A percentile compares a stretch with the other conserved stretches of the same genome.
Evolutionary conservation across 2,888 invertebrate genomes (phyloP).

Genomic region (Spisula subtruncata): DNA sequence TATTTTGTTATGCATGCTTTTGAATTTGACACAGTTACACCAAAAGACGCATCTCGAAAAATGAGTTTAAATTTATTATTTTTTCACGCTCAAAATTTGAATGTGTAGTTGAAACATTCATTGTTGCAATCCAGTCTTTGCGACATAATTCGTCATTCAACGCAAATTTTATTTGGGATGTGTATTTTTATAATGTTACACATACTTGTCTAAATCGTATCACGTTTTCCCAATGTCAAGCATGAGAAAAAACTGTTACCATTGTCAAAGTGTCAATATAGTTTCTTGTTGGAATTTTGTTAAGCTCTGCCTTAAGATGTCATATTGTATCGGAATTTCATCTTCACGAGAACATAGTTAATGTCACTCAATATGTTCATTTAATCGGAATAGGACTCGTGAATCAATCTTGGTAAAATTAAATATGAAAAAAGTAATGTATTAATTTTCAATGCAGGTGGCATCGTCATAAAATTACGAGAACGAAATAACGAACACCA

Average conservation of each 20-base stretch:
- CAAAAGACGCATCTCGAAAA: too few relatives aligned
- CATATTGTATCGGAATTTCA: slow-evolving; percentile 21
- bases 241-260: not conserved
- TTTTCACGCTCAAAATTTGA: too few relatives aligned
- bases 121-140: too few relatives aligned
- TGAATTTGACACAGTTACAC: too few relatives aligned
- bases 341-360: not conserved
- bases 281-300: slow-evolving; percentile 9
- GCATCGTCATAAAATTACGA: not conserved
- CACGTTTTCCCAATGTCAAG: too few relatives aligned
- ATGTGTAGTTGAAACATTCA: too few relatives aligned
- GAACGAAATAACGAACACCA: not conserved
- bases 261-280: not conserved
- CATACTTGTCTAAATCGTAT: too few relatives aligned
- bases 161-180: too few relatives aligned
- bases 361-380: slow-evolving; percentile 7
- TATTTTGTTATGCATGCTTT: too few relatives aligned
- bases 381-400: slow-evolving; percentile 15
- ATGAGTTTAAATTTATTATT: too few relatives aligned
- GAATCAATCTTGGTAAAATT: not conserved
- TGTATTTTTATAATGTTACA: too few relatives aligned
- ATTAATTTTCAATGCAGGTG: slow-evolving; percentile 19
- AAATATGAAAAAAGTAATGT: not conserved
- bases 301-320: slow-evolving; percentile 10
- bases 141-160: too few relatives aligned